Conservation (phyloP, 2,113 vertebrate species). For the Tychaedon coryphoeus region DNA sequence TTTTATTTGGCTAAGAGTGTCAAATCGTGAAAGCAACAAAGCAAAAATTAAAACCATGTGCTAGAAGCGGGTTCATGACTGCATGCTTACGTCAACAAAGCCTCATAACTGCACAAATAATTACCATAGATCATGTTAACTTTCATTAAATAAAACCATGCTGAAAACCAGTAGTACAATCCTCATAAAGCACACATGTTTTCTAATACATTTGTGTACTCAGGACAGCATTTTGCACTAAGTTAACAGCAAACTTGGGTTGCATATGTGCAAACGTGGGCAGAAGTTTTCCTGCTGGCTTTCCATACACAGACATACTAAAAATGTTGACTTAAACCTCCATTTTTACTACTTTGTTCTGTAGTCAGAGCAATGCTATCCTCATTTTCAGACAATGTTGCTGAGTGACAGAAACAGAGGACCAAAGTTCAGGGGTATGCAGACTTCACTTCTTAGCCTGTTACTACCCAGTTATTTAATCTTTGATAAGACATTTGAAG, state of each 20-base stretch:
- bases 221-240: constrained; percentile 12
- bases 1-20: constrained; percentile 70
- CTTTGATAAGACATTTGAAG: not conserved
- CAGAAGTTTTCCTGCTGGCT: not conserved
- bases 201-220: constrained; percentile 60
- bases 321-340: not conserved
- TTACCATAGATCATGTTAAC: constrained; percentile 73
- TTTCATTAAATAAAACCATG: constrained; percentile 75
- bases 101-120: constrained; percentile 64
- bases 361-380: not conserved
- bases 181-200: constrained; percentile 70
- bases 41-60: constrained; percentile 75
- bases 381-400: not conserved
- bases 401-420: not conserved
- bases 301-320: not conserved
- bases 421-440: not conserved
- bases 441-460: not conserved
- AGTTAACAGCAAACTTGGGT: not conserved
- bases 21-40: constrained; percentile 58
- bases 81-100: constrained; percentile 45
- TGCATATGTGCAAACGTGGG: not conserved
- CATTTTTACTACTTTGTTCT: not conserved
- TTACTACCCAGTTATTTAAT: not conserved
- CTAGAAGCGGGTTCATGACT: constrained; percentile 22
- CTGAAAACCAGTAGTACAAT: constrained; percentile 72